These are phyloP conservation scores for Euschistus heros DNA, from an alignment of 1,140 invertebrate genomes.

Conservation along the genomic window DNA sequence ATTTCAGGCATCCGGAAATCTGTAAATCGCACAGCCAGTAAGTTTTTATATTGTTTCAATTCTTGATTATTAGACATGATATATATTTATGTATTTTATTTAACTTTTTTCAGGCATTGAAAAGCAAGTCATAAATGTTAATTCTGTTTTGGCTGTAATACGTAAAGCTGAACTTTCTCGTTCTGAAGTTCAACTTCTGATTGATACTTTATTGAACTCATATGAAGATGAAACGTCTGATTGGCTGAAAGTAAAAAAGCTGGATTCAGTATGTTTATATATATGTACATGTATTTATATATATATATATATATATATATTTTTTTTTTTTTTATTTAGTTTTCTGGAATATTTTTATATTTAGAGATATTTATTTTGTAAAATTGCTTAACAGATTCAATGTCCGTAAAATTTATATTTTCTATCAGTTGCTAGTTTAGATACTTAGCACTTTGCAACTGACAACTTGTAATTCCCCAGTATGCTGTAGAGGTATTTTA, in stretches of 20 bases:
- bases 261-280: conserved; percentile 11
- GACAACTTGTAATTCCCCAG: no score
- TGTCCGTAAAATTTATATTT: no score
- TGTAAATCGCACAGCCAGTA: neutral
- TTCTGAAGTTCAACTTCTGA: conserved; percentile 75
- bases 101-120: conserved; percentile 44
- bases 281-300: neutral
- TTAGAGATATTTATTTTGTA: no score
- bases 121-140: conserved; percentile 51
- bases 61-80: neutral
- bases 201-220: conserved; percentile 77
- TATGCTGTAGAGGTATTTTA: no score
- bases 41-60: neutral
- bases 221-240: conserved; percentile 64
- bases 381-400: no score
- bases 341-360: no score
- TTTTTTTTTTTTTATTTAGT: no score
- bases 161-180: conserved; percentile 67
- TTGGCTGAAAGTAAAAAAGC: conserved; percentile 62
- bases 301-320: no score
- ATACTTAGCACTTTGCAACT: no score
- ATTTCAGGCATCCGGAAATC: neutral
- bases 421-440: no score
- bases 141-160: conserved; percentile 58
- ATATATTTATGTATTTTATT: conserved; percentile 28